Conservation (phyloP, 2,888 invertebrate genomes). For the Nematopogon swammerdamellus region DNA sequence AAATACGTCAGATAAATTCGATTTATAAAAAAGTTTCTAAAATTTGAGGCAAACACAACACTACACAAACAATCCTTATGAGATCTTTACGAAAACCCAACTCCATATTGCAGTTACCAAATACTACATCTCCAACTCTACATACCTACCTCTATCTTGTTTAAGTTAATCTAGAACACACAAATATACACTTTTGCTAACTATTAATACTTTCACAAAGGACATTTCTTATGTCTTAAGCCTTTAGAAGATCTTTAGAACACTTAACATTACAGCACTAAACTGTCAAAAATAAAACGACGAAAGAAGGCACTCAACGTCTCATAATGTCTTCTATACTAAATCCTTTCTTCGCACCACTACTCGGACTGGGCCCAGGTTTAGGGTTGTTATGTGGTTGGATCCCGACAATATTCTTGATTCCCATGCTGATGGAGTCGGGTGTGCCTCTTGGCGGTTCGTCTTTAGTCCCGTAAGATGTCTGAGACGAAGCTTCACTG, state of each 20-base stretch:
- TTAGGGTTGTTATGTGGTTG: slow-evolving; percentile 44
- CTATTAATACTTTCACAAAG: slow-evolving; percentile 2
- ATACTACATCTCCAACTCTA: slow-evolving; percentile 21
- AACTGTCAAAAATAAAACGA: no score
- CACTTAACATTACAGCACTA: no score
- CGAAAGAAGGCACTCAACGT: no score
- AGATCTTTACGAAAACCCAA: slow-evolving; percentile 58
- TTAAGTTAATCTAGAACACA: background rate
- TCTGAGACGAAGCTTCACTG: slow-evolving; percentile 25
- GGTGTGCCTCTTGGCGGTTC: slow-evolving; percentile 22
- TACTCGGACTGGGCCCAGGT: slow-evolving; percentile 55
- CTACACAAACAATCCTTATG: slow-evolving; percentile 56
- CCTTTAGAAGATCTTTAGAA: no score
- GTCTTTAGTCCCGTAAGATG: slow-evolving; percentile 24
- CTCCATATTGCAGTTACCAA: slow-evolving; percentile 38
- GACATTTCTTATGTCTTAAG: no score
- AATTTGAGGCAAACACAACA: slow-evolving; percentile 55
- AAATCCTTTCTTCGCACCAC: slow-evolving; percentile 76
- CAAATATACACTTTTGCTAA: background rate
- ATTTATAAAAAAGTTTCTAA: slow-evolving; percentile 31
- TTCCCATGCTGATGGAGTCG: slow-evolving; percentile 41
- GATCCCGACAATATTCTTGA: slow-evolving; percentile 51
- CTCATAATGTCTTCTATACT: slow-evolving; percentile 91
- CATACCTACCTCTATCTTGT: slow-evolving; percentile 24
- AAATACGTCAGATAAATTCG: background rate